Evolutionary conservation across 2,888 invertebrate species (phyloP), one percentile per base, ranked within the genome.

Genomic region (Xylophagus ater): DNA sequence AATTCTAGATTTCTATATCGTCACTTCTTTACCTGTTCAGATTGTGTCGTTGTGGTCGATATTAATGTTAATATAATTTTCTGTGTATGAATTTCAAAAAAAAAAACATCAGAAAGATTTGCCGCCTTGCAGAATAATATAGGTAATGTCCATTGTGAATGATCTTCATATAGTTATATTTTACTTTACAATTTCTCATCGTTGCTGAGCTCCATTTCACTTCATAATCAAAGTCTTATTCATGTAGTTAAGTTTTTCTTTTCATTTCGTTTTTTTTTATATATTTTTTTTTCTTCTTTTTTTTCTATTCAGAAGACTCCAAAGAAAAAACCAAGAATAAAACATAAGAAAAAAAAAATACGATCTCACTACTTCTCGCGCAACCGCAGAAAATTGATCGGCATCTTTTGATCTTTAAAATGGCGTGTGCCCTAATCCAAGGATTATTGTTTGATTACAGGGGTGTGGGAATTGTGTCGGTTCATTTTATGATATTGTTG

Each of bases 351-450:
- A 19, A 3, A 32, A 21, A 32, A 13, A 20, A 31, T 20, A 19
- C 10, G 10, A 4, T 10, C 53, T 55, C 55, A 54, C 49, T 46
- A 48, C 45, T 48, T 54, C 54, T 53, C 55, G 57, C 57, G 57
- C 55, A 58, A 57, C 59, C 62, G 59, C 61, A 60, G 60, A 58
- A 57, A 61, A 60, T 61, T 57, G 59, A 53, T 54, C 61, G 62
- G 62, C 49, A 7, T 29, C 40, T 51, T 61, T 61, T 62, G 57
- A 62, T 59, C 57, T 60, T 56, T 52, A 50, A 55, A 55, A 61
- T 61, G 62, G 61, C 61, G 61, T 61, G 61, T 61, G 61, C 61
- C 61, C 54, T 59, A 59, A 60, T 60, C 59, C 60, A 52, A 60
- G 59, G 60, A 60, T 61, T 59, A 51, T 51, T 51, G 57, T 60